Conservation (phyloP, 2,113 vertebrate species). For the Ctenomys sociabilis region DNA sequence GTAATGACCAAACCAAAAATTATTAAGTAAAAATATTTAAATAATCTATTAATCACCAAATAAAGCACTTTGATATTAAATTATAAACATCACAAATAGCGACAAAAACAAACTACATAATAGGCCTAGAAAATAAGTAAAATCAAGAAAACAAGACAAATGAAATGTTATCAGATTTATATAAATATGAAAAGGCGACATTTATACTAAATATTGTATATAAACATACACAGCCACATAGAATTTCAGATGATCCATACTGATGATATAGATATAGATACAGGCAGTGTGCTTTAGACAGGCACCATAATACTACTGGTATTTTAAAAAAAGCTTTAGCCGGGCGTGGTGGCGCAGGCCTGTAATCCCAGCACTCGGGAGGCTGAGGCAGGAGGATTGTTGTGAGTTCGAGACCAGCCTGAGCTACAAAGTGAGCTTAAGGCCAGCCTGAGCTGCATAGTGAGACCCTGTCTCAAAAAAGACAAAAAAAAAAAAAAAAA, state of each 20-base stretch:
- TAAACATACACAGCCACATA: background rate
- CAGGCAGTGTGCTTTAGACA: background rate
- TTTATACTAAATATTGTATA: background rate
- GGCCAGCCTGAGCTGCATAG: no score
- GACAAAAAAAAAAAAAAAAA: no score
- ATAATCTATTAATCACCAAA: constrained; percentile 17
- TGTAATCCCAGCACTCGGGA: no score
- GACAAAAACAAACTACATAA: constrained; percentile 14
- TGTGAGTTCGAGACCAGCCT: no score
- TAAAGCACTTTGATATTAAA: constrained; percentile 1
- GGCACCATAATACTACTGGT: background rate
- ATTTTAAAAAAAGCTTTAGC: background rate
- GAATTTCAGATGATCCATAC: background rate
- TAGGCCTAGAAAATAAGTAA: background rate
- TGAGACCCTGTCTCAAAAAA: no score
- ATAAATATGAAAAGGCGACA: background rate
- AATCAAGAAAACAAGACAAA: constrained; percentile 22
- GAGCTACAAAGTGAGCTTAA: no score
- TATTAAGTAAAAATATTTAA: background rate
- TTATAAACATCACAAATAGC: background rate
- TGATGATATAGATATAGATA: background rate
- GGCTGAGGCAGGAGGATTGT: no score
- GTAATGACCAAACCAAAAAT: background rate
- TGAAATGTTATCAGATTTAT: background rate
- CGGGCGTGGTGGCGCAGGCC: no score